Percentiles rank a stretch among this genome's conserved stretches.
Conservation (phyloP, 1,140 invertebrate species). For the Anadara kagoshimensis region DNA sequence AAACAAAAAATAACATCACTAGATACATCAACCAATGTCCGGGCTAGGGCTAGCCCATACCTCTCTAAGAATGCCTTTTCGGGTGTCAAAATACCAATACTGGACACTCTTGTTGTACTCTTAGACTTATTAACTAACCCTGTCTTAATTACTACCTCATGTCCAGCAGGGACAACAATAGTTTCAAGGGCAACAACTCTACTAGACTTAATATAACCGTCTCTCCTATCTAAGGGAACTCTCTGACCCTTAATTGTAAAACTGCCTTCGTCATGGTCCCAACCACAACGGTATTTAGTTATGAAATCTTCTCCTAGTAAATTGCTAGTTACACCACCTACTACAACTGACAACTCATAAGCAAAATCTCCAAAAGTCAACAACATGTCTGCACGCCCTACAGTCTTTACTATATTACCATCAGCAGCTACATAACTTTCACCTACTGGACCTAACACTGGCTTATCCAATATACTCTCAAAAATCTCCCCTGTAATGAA, state of each 20-base stretch:
- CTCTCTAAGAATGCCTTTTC: background rate
- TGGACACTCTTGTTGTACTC: background rate
- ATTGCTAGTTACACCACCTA: constrained; percentile 35
- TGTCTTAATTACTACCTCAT: constrained; percentile 12
- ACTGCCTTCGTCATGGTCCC: constrained; percentile 22
- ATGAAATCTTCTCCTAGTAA: constrained; percentile 26
- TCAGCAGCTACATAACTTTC: constrained; percentile 22
- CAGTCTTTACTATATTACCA: constrained; percentile 1
- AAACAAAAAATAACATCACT: background rate
- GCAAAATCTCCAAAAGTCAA: constrained; percentile 23
- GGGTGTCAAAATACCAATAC: no score
- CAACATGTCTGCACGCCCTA: constrained; percentile 8
- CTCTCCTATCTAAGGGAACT: background rate
- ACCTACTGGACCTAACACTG: constrained; percentile 19
- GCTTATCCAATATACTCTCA: constrained; percentile 26
- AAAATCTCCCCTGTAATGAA: constrained; percentile 28
- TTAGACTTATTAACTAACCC: background rate
- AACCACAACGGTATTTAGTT: constrained; percentile 20
- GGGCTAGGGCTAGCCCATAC: background rate
- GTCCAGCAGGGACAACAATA: background rate
- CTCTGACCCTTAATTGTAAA: constrained; percentile 23
- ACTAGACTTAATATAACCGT: background rate
- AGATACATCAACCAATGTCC: constrained; percentile 1
- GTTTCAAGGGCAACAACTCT: constrained; percentile 18
- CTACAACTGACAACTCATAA: constrained; percentile 34